Percentiles rank a stretch among this genome's conserved stretches.
These are phyloP conservation scores for Dryocosmus kuriphilus DNA, from an alignment of 2,888 invertebrate species.

Conservation along the genomic window DNA sequence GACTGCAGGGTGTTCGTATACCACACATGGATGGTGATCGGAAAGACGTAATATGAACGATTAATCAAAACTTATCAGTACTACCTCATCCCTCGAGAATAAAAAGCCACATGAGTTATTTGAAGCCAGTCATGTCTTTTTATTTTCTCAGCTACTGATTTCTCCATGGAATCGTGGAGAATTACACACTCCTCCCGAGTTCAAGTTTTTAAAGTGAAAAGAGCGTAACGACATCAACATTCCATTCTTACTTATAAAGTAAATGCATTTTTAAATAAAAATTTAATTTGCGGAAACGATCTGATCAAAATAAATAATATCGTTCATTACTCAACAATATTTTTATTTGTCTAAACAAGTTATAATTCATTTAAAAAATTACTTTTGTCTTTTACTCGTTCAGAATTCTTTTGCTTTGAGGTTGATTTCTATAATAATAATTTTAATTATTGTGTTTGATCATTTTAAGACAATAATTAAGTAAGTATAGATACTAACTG, in stretches of 20 bases:
- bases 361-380: no score
- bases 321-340: background rate
- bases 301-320: background rate
- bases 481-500: no score
- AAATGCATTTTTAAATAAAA: background rate
- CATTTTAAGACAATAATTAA: no score
- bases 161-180: slow-evolving; percentile 1
- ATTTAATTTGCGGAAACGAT: background rate
- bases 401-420: no score
- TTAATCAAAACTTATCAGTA: slow-evolving; percentile 36
- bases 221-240: background rate
- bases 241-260: background rate
- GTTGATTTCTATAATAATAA: no score
- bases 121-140: slow-evolving; percentile 13
- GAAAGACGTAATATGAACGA: background rate
- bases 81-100: background rate
- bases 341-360: background rate
- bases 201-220: background rate
- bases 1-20: background rate
- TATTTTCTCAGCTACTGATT: slow-evolving; percentile 30
- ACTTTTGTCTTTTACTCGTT: no score
- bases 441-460: no score
- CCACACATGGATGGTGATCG: background rate
- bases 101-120: slow-evolving; percentile 2
- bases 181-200: background rate